Evolutionary conservation across 2,113 vertebrate species (phyloP).

Genomic region (Protobothrops mucrosquamatus): DNA sequence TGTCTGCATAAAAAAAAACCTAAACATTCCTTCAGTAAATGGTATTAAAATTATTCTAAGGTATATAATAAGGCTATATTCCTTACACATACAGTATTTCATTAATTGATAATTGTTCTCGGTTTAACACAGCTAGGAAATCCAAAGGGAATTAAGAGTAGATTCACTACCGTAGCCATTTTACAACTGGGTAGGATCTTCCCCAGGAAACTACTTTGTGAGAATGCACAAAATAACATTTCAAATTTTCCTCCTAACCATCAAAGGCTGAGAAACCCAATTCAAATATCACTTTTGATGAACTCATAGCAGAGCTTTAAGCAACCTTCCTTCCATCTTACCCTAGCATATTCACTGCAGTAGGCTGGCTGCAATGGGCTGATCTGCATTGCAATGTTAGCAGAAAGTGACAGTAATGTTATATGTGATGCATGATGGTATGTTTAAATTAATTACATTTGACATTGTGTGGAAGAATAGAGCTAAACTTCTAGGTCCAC

Average conservation of each 20-base stretch:
- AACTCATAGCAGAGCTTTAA: background rate
- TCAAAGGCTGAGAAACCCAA: background rate
- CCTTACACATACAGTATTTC: background rate
- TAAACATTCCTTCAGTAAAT: constrained; percentile 10
- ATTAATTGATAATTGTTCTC: background rate
- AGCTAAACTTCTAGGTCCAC: background rate
- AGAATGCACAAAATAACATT: background rate
- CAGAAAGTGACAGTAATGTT: background rate
- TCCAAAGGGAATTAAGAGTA: background rate
- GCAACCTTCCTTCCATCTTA: background rate
- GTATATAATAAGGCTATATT: background rate
- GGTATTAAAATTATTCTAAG: background rate
- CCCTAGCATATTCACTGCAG: background rate
- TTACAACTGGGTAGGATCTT: background rate
- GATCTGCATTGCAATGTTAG: background rate
- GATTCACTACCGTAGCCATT: background rate
- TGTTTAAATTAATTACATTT: background rate
- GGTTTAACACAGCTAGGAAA: background rate
- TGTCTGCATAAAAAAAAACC: constrained; percentile 32
- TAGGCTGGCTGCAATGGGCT: background rate
- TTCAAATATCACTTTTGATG: background rate
- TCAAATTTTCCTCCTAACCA: background rate
- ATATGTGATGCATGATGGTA: background rate
- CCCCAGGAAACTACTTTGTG: background rate
- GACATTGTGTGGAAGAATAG: background rate